Evolutionary conservation across 2,797 vertebrate genomes (phyloP), one percentile per base, ranked within the genome.

Genomic region (Helarctos malayanus): DNA sequence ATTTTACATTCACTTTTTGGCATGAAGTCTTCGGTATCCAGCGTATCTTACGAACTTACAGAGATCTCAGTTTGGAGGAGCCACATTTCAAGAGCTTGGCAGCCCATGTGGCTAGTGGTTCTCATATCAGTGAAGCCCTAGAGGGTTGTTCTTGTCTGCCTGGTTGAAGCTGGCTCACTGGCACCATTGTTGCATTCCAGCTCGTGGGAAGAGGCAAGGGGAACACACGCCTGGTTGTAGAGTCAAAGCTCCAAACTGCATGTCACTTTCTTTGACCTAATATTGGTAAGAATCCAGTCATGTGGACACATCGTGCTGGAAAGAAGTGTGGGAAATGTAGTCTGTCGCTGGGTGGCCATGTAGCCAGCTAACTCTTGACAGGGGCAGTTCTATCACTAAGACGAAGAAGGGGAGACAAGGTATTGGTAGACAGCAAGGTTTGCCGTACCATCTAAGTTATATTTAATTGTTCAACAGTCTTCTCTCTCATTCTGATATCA

Each of bases 251-350:
- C 75, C 81, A 86, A 54, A 93, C 21, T 11, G 45, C 54, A 8
- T 0, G 5, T 71, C 38, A 3, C 35, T 86, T 29, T 81, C 29
- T 75, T 56, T 76, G 52, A 69, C 57, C 52, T 47, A 52, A 15
- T 35, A 9, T 45, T 45, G 68, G 13, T 29, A 75, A 69, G 32
- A 71, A 61, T 56, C 27, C 54, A 56, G 27, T 71, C 35, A 29
- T 0, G 0, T 16, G 73, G 59, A 71, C 45, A 15, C 3, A 6
- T 5, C 6, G 5, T 49, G 16, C 23, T 54, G 61, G 59, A 78
- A 59, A 95, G 45, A 54, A 38, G 8, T 14, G 7, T 75, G 83
- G 93, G 61, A 45, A 56, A 68, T 29, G 15, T 29, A 65, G 63
- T 88, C 27, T 83, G 47, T 45, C 47, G 45, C 38, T 45, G 32